These are phyloP conservation scores for Fistularia commersonii DNA, from an alignment of 2,797 vertebrate species.

Conservation along the genomic window DNA sequence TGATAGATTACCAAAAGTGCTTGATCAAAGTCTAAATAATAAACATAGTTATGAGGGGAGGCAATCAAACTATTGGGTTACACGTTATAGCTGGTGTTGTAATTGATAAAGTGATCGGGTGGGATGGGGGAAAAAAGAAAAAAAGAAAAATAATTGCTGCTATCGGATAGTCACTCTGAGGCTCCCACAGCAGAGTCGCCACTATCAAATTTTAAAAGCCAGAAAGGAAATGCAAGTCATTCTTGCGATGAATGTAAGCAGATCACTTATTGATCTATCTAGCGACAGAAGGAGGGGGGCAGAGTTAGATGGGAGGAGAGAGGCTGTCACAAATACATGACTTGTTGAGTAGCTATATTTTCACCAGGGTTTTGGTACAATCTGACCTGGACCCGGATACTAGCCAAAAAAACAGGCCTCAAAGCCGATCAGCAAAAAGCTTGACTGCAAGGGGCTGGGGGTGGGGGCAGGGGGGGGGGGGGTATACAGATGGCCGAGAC, in stretches of 20 bases:
- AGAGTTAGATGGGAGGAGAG: slow-evolving; percentile 1
- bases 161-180: slow-evolving; percentile 16
- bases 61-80: slow-evolving; percentile 1
- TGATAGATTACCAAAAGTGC: slow-evolving; percentile 21
- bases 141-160: not conserved
- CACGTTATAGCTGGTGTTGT: slow-evolving; percentile 6
- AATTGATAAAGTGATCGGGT: no score
- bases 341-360: not conserved
- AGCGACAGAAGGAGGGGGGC: slow-evolving; percentile 6
- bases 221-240: slow-evolving; percentile 47
- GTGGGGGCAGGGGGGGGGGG: no score
- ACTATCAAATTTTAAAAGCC: slow-evolving; percentile 36
- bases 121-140: slow-evolving; percentile 2
- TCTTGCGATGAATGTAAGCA: slow-evolving; percentile 27
- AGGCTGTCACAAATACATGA: not conserved
- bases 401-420: no score
- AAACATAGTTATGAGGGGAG: not conserved
- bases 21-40: slow-evolving; percentile 36
- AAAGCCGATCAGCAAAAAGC: no score
- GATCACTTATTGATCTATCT: slow-evolving; percentile 27
- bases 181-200: slow-evolving; percentile 17
- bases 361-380: no score
- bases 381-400: no score
- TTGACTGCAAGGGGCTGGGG: no score
- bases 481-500: not conserved